Base-by-base conservation (phyloP, 2,888 invertebrate genomes). In the Pyrgus malvae region DNA sequence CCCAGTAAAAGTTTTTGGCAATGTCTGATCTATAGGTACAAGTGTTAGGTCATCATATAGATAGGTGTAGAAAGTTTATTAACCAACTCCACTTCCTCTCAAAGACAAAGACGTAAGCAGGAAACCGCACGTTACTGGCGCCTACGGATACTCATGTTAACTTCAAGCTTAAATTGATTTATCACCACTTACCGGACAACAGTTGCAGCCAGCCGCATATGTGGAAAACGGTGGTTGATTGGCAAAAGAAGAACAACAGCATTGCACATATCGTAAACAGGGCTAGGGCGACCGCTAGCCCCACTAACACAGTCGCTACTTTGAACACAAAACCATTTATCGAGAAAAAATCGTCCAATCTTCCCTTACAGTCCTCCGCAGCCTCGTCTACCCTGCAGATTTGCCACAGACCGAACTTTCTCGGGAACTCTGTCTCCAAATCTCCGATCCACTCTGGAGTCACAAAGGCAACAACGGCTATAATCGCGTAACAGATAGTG, bases 201-300 rank as follows among this genome's bases (percentile, higher is more conserved):
- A 98, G 92, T 84, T 99, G 99, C 90, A 99, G 92, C 97, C 97
- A 98, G 41, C 97, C 98, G 76, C 98, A 98, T 59, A 98, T 93
- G 75, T 96, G 95, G 84, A 97, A 98, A 46, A 98, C 98, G 48
- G 95, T 95, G 41, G 96, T 96, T 9, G 98, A 95, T 76, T 95
- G 96, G 81, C 98, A 95, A 85, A 98, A 97, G 88, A 98, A 95
- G 91, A 98, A 98, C 69, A 98, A 92, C 63, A 98, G 90, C 93
- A 99, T 95, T 63, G 94, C 94, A 83, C 95, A 94, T 70, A 98
- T 95, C 49, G 97, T 96, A 68, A 98, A 88, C 66, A 98, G 91
- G 60, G 98, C 96, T 68, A 98, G 91, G 48, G 95, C 91, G 35
- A 96, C 97, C 29, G 98, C 95, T 55, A 96, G 91, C 16, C 96